Conservation (phyloP, 2,797 vertebrate species). For the Syngnathus acus region DNA sequence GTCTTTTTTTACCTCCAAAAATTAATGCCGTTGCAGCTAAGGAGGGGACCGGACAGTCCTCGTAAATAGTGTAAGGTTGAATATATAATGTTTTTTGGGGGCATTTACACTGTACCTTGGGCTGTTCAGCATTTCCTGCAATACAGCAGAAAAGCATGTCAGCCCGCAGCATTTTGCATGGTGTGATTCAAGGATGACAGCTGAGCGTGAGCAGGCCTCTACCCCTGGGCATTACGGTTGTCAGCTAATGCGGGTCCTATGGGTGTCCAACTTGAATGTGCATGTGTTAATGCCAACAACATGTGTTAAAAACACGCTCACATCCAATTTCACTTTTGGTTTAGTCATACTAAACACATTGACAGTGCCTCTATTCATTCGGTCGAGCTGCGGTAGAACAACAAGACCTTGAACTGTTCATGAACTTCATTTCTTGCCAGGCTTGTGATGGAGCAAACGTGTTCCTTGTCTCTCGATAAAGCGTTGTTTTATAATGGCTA, state of each 20-base stretch:
- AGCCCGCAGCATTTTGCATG: conserved; percentile 9
- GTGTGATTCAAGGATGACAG: conserved; percentile 29
- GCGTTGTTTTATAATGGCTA: conserved; percentile 32
- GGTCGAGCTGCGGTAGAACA: conserved; percentile 15
- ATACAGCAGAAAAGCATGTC: conserved; percentile 14
- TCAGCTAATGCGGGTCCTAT: conserved; percentile 27
- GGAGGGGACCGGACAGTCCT: conserved; percentile 8
- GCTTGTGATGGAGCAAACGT: conserved; percentile 7
- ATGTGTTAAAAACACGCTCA: neutral
- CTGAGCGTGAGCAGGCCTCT: conserved; percentile 35
- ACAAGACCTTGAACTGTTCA: conserved; percentile 35
- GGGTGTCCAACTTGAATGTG: conserved; percentile 16
- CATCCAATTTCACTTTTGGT: neutral
- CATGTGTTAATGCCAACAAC: conserved; percentile 11
- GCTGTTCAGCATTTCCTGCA: conserved; percentile 26
- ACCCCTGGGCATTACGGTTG: conserved; percentile 27
- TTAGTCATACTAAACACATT: neutral
- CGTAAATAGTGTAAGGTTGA: neutral
- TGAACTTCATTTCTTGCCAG: conserved; percentile 28
- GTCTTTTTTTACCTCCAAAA: neutral
- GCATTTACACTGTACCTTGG: neutral
- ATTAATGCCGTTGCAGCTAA: neutral
- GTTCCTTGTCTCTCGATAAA: conserved; percentile 35
- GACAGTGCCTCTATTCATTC: neutral
- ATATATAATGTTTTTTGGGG: neutral